A percentile compares a stretch with the other conserved stretches of the same genome.
These are phyloP conservation scores for Trematocara zebra DNA, from an alignment of 2,113 vertebrate genomes.

Conservation along the genomic window DNA sequence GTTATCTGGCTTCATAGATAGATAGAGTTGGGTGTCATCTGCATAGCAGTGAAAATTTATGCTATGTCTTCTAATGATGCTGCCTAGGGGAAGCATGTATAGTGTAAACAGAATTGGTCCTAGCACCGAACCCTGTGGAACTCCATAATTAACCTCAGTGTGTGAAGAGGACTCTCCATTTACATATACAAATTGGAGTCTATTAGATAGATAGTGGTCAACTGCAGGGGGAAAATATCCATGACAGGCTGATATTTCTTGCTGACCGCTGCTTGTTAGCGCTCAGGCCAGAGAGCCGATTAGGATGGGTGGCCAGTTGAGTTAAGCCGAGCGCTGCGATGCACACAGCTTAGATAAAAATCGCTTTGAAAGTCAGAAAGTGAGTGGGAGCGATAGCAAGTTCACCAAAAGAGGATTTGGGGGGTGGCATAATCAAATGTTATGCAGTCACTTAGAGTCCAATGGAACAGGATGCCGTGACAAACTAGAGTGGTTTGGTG, in stretches of 20 bases:
- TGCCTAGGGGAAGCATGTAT: too few species aligned
- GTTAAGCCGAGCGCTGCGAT: conserved; percentile 25
- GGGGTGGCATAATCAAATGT: not conserved
- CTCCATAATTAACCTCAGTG: too few species aligned
- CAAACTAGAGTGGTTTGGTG: not conserved
- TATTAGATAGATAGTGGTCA: too few species aligned
- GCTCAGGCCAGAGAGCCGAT: conserved; percentile 40
- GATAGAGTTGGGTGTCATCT: too few species aligned
- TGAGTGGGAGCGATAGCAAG: not conserved
- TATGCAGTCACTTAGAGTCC: conserved; percentile 2
- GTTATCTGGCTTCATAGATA: too few species aligned
- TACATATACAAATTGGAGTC: too few species aligned
- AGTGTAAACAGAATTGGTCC: too few species aligned
- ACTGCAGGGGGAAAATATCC: not conserved
- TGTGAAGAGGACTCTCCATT: too few species aligned
- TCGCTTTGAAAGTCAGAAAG: conserved; percentile 27
- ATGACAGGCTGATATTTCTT: conserved; percentile 9
- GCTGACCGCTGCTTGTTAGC: conserved; percentile 37
- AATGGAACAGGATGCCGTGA: not conserved
- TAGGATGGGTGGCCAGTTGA: conserved; percentile 28
- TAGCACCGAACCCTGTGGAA: too few species aligned
- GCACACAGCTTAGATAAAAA: conserved; percentile 27
- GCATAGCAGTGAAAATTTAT: too few species aligned
- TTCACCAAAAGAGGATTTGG: not conserved
- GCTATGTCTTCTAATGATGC: too few species aligned